phyloP scores from a whole-genome alignment of 2,113 vertebrate species.

The Eubucco bourcierii region DNA sequence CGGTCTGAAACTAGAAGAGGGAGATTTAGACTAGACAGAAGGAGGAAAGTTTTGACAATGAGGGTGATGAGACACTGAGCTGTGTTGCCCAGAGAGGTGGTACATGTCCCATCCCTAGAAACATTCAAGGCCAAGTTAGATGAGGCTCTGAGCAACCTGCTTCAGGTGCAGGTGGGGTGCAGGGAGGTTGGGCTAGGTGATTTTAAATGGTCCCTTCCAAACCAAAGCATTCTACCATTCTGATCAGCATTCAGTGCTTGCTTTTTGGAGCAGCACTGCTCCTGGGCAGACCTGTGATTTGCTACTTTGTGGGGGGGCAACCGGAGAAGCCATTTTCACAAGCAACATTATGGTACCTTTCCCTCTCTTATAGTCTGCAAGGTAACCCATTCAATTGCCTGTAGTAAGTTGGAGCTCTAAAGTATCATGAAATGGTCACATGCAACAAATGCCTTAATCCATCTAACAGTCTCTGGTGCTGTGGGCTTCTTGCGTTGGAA shows the following conservation, averaged over 20 bases:
- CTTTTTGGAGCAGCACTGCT: not conserved
- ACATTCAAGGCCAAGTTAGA: no score
- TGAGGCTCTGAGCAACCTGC: no score
- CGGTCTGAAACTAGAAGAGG: no score
- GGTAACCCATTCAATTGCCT: not conserved
- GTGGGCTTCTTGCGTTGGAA: not conserved
- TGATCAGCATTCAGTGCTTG: not conserved
- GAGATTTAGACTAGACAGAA: no score
- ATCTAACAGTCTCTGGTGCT: not conserved
- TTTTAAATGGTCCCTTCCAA: no score
- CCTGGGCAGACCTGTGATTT: not conserved
- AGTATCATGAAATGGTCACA: not conserved
- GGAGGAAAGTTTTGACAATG: no score
- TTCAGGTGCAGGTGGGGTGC: no score
- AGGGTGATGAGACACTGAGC: no score
- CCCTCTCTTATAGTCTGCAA: rapidly evolving
- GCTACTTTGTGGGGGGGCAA: not conserved
- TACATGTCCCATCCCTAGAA: no score
- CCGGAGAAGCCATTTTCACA: not conserved
- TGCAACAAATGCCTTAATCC: not conserved
- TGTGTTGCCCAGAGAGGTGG: no score
- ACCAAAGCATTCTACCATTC: not conserved
- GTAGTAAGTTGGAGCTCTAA: not conserved
- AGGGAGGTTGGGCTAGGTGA: no score
- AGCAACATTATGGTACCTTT: not conserved